These are phyloP conservation scores for Parauchenoglanis punctatus DNA, from an alignment of 2,797 vertebrate species.

Conservation along the genomic window DNA sequence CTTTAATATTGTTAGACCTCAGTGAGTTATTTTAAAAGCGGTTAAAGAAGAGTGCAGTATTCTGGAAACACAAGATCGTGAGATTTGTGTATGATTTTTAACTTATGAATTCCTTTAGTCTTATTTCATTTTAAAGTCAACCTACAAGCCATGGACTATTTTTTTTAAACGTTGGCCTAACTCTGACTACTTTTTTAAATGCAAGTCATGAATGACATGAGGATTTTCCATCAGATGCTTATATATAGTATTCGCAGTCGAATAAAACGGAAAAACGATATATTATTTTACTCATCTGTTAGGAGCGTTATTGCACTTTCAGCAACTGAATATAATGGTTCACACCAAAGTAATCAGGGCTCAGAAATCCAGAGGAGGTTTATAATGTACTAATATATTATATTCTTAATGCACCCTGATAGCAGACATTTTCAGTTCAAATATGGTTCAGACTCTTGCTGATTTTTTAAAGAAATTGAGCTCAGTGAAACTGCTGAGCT, in stretches of 20 bases:
- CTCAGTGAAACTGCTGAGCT: neutral
- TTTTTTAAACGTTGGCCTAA: neutral
- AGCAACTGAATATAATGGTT: constrained; percentile 15
- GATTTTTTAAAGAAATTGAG: neutral
- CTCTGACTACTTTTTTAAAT: neutral
- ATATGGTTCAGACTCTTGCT: neutral
- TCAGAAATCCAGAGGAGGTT: constrained; percentile 12
- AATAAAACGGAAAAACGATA: neutral
- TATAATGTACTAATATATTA: constrained; percentile 16
- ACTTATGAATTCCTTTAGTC: neutral
- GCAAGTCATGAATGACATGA: neutral
- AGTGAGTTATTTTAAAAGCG: neutral
- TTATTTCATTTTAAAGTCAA: neutral
- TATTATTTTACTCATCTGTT: constrained; percentile 17
- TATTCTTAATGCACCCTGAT: neutral
- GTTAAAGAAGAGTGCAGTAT: neutral
- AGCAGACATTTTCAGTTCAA: neutral
- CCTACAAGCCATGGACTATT: neutral
- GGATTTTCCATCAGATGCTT: constrained; percentile 14
- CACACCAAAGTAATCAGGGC: constrained; percentile 16
- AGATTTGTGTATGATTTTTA: neutral
- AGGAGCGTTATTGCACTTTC: constrained; percentile 19
- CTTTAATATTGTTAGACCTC: neutral
- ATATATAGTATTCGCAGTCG: neutral
- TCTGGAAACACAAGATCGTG: neutral